A percentile compares a stretch with the other conserved stretches of the same genome.
Evolutionary conservation across 2,113 vertebrate genomes (phyloP).

Genomic region (Shinisaurus crocodilurus): DNA sequence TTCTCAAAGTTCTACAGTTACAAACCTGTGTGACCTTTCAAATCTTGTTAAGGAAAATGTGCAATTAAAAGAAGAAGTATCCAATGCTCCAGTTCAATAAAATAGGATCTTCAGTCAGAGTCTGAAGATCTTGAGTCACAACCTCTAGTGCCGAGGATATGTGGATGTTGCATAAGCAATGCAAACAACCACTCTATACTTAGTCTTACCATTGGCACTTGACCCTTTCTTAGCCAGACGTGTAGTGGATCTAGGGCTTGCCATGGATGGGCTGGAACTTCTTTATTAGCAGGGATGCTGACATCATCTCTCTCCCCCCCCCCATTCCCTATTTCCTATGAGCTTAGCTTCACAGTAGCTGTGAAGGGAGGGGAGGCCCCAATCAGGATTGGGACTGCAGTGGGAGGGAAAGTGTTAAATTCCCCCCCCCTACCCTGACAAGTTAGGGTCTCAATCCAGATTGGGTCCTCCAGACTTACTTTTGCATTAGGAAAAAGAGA

Average conservation of each 20-base stretch:
- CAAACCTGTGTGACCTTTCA: constrained; percentile 33
- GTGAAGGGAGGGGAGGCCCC: no score
- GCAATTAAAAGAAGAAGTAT: constrained; percentile 27
- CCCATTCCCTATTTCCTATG: no score
- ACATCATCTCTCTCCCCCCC: no score
- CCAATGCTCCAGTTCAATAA: constrained; percentile 51
- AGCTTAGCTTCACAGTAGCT: no score
- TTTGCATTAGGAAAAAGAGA: no score
- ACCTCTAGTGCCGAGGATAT: not conserved
- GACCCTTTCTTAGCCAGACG: not conserved
- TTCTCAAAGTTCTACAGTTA: constrained; percentile 41
- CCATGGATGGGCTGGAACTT: no score
- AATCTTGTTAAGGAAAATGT: constrained; percentile 48
- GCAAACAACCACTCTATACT: not conserved
- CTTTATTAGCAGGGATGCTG: no score
- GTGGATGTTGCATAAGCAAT: not conserved
- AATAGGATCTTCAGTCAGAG: constrained; percentile 11
- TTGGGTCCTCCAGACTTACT: no score
- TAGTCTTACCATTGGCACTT: not conserved
- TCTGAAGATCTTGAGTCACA: constrained; percentile 6
- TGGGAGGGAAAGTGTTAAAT: no score
- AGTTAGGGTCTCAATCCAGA: no score
- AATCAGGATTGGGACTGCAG: no score
- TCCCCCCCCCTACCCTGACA: no score
- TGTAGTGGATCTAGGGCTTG: not conserved